Evolutionary conservation across 2,888 invertebrate genomes (phyloP), one percentile per base, ranked within the genome.

Genomic region (Mimachlamys varia): DNA sequence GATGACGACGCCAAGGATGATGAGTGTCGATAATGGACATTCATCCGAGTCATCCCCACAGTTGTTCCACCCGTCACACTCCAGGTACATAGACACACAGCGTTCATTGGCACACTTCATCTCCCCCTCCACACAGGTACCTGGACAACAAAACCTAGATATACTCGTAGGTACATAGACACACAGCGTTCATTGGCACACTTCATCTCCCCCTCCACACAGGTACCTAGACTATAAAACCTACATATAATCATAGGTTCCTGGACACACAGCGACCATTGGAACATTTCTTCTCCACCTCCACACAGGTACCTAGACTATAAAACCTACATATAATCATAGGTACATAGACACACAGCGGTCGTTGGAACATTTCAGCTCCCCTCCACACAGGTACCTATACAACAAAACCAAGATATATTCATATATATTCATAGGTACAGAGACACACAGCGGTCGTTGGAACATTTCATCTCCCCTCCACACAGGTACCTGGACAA

Each of bases 21-120:
- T 90, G n/a, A 87, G 37, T 7, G 89, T 33, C 10, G 90, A 58
- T 17, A 91, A 33, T 0, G 89, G 76, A 88, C 93, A 93, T 87
- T 93, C 93, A 89, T 94, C 94, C 0, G 93, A 93, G 17, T 89
- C 58, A 89, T 94, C 94, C 0, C 94, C 94, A 88, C 94, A 94
- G 87, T 94, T 94, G 88, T 94, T 92, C 19, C 90, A 91, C 0
- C 91, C 92, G 92, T 94, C 93, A 92, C 93, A 93, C 4, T 89
- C 90, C n/a, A 94, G 91, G 13, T 90, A 91, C 4, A 58, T 88
- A 3, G 91, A 91, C 17, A 94, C 92, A 90, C 94, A 94, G 7
- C 93, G 93, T 0, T 93, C 92, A 87, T 93, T 76, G 27, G 27
- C 27, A 76, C 76, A 76, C 12, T 76, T 76, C 76, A 76, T 76